phyloP scores from a whole-genome alignment of 2,888 invertebrate species.

The Aporophyla lueneburgensis region DNA sequence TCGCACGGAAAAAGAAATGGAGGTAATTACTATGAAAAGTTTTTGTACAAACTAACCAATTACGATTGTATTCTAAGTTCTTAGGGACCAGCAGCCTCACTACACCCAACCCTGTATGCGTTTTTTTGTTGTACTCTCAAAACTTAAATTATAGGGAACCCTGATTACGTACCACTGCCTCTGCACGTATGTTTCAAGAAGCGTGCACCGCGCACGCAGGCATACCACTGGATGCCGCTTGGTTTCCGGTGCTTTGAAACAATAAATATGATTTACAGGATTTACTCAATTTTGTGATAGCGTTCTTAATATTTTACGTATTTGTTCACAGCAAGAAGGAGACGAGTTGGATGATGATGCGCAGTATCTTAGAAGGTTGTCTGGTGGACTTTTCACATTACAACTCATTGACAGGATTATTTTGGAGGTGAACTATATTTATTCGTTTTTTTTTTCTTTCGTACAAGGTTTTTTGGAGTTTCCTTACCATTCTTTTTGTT shows the following conservation, averaged over 20 bases:
- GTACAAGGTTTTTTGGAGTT: neutral
- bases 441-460: neutral
- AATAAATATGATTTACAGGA: too few species aligned
- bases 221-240: too few species aligned
- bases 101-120: too few species aligned
- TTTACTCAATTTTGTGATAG: too few species aligned
- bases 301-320: neutral
- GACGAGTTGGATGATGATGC: constrained; percentile 96
- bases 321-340: constrained; percentile 83
- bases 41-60: neutral
- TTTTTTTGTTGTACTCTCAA: too few species aligned
- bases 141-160: too few species aligned
- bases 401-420: constrained; percentile 98
- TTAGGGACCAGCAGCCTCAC: too few species aligned
- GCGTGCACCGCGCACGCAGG: too few species aligned
- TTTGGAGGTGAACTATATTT: constrained; percentile 91
- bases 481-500: neutral
- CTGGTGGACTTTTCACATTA: constrained; percentile 98
- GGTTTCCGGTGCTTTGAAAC: too few species aligned
- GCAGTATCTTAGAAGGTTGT: constrained; percentile 96
- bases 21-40: constrained; percentile 78
- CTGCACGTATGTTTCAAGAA: too few species aligned
- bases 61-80: too few species aligned
- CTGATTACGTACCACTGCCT: too few species aligned
- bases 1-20: constrained; percentile 94